phyloP scores from a whole-genome alignment of 2,113 vertebrate species.

The Cynopterus brachyotis region DNA sequence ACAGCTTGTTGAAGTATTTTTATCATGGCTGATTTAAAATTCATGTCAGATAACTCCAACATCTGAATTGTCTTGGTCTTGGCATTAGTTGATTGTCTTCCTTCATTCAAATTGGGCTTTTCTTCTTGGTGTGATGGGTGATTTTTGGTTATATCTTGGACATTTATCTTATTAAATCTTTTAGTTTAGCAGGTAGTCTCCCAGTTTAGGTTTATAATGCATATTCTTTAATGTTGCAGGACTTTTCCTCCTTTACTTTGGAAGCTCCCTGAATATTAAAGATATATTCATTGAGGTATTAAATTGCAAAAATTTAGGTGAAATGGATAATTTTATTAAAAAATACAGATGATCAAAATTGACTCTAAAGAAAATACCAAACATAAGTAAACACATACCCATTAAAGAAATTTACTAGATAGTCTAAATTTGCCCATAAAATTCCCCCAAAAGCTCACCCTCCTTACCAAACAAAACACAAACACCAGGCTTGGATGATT shows the following conservation, averaged over 20 bases:
- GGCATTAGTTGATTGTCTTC: slow-evolving; percentile 30
- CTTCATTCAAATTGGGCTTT: slow-evolving; percentile 13
- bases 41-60: slow-evolving; percentile 3
- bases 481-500: neutral
- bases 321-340: slow-evolving; percentile 24
- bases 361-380: slow-evolving; percentile 37
- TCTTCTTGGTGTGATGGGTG: neutral
- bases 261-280: neutral
- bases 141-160: neutral
- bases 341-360: slow-evolving; percentile 6
- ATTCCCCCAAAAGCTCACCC: neutral
- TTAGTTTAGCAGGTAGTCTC: neutral
- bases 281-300: neutral
- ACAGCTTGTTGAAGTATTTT: slow-evolving; percentile 31
- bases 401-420: slow-evolving; percentile 3
- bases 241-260: slow-evolving; percentile 47
- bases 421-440: neutral
- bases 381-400: neutral
- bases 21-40: slow-evolving; percentile 37
- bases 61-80: slow-evolving; percentile 12
- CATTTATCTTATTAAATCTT: slow-evolving; percentile 25
- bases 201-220: neutral
- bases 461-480: slow-evolving; percentile 17
- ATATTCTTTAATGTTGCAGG: slow-evolving; percentile 21
- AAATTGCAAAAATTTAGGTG: slow-evolving; percentile 21